Evolutionary conservation across 2,888 invertebrate species (phyloP).

Genomic region (Drosophila tripunctata): DNA sequence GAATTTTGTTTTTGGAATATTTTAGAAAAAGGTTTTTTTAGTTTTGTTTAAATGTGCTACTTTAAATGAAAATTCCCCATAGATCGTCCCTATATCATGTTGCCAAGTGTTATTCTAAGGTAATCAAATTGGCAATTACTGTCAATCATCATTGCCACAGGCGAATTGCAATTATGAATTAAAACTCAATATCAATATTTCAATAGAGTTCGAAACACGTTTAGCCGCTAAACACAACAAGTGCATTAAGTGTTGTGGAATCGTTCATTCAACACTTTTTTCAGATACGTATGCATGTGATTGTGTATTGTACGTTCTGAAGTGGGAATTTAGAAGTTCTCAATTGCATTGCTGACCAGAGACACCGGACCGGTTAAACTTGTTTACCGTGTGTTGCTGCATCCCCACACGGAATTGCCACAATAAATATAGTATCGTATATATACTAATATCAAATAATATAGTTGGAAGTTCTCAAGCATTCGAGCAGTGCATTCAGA

Average conservation of each 20-base stretch:
- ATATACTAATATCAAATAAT: conserved; percentile 28
- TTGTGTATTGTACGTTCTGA: too few relatives aligned
- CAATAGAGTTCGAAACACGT: conserved; percentile 8
- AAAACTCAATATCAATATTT: conserved; percentile 29
- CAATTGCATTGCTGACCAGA: conserved; percentile 38
- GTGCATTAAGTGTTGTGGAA: conserved; percentile 45
- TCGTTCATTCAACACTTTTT: conserved; percentile 46
- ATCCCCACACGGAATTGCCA: conserved; percentile 22
- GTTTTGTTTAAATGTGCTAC: conserved; percentile 22
- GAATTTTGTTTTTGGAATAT: conserved; percentile 2
- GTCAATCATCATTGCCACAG: conserved; percentile 50
- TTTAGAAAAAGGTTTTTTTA: conserved; percentile 9
- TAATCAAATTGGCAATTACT: conserved; percentile 54
- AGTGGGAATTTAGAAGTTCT: conserved; percentile 30
- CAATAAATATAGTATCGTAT: conserved; percentile 21
- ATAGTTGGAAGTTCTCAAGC: conserved; percentile 27
- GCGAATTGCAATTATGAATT: conserved; percentile 52
- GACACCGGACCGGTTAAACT: conserved; percentile 49
- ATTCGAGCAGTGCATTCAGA: conserved; percentile 47
- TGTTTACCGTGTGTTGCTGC: conserved; percentile 30
- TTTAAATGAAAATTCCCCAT: conserved; percentile 20
- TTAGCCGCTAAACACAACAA: not conserved
- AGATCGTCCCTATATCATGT: not conserved
- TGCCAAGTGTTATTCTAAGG: not conserved
- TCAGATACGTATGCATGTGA: too few relatives aligned